Conservation (phyloP, 2,113 vertebrate genomes). For the Heterotilapia buettikoferi region DNA sequence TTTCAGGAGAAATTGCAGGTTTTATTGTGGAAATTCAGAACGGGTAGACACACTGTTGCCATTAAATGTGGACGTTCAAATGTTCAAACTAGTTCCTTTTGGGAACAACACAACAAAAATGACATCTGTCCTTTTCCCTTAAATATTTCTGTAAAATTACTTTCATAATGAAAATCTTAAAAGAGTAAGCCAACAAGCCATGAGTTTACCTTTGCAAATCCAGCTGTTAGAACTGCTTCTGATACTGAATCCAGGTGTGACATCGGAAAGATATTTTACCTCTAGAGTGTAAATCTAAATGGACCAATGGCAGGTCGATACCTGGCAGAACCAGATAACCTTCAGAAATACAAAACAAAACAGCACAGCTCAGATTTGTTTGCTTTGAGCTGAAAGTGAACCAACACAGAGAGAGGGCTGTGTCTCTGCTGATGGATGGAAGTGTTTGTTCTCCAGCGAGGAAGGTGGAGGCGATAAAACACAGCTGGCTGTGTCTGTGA, state of each 20-base stretch:
- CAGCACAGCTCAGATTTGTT: background rate
- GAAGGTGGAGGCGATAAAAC: background rate
- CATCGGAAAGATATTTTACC: background rate
- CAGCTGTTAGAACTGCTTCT: background rate
- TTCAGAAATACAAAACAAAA: background rate
- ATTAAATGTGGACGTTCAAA: background rate
- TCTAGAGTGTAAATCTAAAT: background rate
- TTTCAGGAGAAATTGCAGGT: background rate
- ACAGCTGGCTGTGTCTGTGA: background rate
- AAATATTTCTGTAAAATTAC: background rate
- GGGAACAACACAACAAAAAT: background rate
- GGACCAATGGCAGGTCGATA: background rate
- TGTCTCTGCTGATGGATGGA: background rate
- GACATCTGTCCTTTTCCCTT: background rate
- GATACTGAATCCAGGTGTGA: background rate
- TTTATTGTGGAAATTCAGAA: background rate
- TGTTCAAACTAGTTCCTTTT: background rate
- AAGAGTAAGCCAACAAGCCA: background rate
- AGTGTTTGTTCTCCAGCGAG: background rate
- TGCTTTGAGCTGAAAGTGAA: background rate
- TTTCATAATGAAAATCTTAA: background rate
- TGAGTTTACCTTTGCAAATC: background rate
- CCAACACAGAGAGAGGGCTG: background rate
- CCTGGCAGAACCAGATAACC: slow-evolving; percentile 4
- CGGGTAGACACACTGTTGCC: background rate